phyloP scores from a whole-genome alignment of 2,888 invertebrate species.

The Ornithoptera priamus region DNA sequence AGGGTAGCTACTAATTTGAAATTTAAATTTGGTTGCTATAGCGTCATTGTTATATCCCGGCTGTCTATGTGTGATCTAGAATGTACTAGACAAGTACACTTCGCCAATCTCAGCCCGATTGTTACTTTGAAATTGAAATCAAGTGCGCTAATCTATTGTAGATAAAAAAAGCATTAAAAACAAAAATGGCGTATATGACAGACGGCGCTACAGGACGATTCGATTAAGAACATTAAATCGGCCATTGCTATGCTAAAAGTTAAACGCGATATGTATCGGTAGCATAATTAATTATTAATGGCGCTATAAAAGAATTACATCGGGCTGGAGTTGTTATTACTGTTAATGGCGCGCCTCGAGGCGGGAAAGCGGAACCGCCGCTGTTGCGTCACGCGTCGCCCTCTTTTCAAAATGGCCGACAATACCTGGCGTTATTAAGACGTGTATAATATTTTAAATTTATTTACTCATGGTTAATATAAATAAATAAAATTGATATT shows the following conservation, averaged over 20 bases:
- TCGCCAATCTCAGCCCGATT: too few relatives aligned
- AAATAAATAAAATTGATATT: too few relatives aligned
- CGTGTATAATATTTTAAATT: too few relatives aligned
- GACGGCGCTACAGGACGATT: conserved; percentile 5
- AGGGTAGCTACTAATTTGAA: too few relatives aligned
- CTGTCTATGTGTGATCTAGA: too few relatives aligned
- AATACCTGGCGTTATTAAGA: not conserved
- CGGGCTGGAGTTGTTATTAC: conserved; percentile 9
- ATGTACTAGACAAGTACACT: too few relatives aligned
- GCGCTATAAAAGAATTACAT: conserved; percentile 17
- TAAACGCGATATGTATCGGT: conserved; percentile 22
- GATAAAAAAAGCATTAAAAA: not conserved
- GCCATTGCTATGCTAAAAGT: conserved; percentile 17
- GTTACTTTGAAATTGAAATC: too few relatives aligned
- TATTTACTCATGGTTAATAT: too few relatives aligned
- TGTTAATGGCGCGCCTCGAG: conserved; percentile 17
- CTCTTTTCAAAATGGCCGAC: conserved; percentile 5
- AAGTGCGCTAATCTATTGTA: too few relatives aligned
- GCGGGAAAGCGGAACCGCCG: conserved; percentile 22
- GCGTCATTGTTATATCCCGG: too few relatives aligned
- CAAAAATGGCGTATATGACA: not conserved
- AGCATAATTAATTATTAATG: conserved; percentile 22
- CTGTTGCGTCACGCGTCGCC: not conserved
- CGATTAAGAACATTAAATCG: not conserved
- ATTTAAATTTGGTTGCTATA: too few relatives aligned